Evolutionary conservation across 2,888 invertebrate species (phyloP).

Genomic region (Caenorhabditis wallacei): DNA sequence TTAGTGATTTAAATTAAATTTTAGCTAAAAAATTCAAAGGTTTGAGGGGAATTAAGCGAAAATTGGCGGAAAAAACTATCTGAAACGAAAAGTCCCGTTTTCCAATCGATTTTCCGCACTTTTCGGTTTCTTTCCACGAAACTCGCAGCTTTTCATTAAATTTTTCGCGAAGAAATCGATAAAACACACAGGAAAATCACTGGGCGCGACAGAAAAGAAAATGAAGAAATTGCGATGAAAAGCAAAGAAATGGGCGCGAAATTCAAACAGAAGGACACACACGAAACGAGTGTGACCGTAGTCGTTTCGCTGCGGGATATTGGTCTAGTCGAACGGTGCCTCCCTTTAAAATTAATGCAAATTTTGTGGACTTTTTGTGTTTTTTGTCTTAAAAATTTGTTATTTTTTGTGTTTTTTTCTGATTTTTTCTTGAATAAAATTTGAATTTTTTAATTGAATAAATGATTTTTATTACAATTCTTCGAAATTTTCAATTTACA

Average conservation of each 20-base stretch:
- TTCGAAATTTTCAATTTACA: too few species aligned
- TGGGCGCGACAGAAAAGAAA: background rate
- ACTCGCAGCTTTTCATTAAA: background rate
- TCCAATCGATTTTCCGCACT: too few species aligned
- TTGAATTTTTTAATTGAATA: too few species aligned
- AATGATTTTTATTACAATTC: too few species aligned
- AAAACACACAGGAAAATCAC: slow-evolving; percentile 5
- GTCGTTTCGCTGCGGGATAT: slow-evolving; percentile 29
- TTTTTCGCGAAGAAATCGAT: background rate
- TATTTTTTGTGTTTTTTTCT: background rate
- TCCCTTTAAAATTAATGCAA: slow-evolving; percentile 38
- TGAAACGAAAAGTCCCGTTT: too few species aligned
- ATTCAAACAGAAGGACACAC: slow-evolving; percentile 48
- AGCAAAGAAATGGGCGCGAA: slow-evolving; percentile 19
- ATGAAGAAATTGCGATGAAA: slow-evolving; percentile 11
- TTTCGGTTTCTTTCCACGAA: background rate
- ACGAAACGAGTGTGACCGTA: slow-evolving; percentile 55
- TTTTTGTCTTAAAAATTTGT: background rate
- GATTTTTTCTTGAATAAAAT: background rate
- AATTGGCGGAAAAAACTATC: too few species aligned
- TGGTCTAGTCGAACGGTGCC: slow-evolving; percentile 2
- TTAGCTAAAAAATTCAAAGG: too few species aligned
- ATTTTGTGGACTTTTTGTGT: background rate
- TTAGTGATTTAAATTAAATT: too few species aligned
- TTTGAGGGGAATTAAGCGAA: too few species aligned